Percentiles rank a stretch among this genome's conserved stretches.
These are phyloP conservation scores for Drosophila bocqueti DNA, from an alignment of 1,140 invertebrate species.

Conservation along the genomic window DNA sequence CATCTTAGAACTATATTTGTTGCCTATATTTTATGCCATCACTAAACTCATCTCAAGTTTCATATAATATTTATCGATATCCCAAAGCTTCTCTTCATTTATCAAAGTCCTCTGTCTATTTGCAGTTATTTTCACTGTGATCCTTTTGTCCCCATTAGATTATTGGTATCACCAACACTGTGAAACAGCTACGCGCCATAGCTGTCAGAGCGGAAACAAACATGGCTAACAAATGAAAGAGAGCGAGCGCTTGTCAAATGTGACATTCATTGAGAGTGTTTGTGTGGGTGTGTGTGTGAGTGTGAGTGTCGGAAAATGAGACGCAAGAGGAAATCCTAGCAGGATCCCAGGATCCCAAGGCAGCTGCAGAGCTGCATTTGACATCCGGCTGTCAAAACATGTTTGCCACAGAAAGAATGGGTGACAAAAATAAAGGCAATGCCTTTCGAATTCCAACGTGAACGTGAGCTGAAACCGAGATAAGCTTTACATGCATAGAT, in stretches of 20 bases:
- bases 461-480: constrained; percentile 35
- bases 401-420: constrained; percentile 41
- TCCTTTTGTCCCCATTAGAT: constrained; percentile 1
- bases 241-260: constrained; percentile 52
- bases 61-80: not conserved
- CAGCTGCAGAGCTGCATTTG: constrained; percentile 54
- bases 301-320: constrained; percentile 17
- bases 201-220: constrained; percentile 42
- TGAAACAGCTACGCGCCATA: constrained; percentile 27
- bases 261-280: constrained; percentile 58
- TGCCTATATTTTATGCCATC: too few relatives aligned
- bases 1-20: too few relatives aligned
- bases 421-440: constrained; percentile 17
- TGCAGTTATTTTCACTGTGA: constrained; percentile 3
- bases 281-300: constrained; percentile 5
- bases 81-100: not conserved
- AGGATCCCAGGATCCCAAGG: constrained; percentile 19
- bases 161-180: constrained; percentile 8
- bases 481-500: not conserved
- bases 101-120: not conserved
- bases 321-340: constrained; percentile 17
- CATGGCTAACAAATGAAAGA: constrained; percentile 37
- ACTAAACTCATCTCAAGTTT: not conserved
- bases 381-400: constrained; percentile 67
- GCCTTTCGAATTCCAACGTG: not conserved